A percentile compares a stretch with the other conserved stretches of the same genome.
Evolutionary conservation across 1,140 invertebrate species (phyloP).

Genomic region (Melipona quadrifasciata): DNA sequence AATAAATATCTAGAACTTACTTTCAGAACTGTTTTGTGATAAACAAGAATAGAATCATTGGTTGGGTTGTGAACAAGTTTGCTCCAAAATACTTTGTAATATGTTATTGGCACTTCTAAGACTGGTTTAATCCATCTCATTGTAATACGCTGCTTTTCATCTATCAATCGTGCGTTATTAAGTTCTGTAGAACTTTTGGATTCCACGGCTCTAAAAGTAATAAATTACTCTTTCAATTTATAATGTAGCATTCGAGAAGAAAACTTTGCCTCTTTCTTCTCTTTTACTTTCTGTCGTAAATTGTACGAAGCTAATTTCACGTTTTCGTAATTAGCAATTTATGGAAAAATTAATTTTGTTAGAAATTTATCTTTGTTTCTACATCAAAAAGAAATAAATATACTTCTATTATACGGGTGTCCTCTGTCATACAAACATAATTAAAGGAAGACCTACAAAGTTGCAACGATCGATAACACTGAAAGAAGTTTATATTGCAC

Average conservation of each 20-base stretch:
- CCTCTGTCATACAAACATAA: background rate
- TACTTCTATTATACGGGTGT: no score
- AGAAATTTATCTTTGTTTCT: background rate
- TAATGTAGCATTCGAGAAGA: background rate
- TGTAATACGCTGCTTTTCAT: conserved; percentile 82
- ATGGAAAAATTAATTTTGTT: no score
- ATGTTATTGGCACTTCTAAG: conserved; percentile 84
- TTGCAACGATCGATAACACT: background rate
- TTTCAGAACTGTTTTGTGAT: conserved; percentile 84
- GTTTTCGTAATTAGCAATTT: background rate
- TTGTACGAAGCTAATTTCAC: background rate
- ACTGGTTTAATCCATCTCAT: conserved; percentile 85
- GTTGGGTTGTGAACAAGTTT: conserved; percentile 81
- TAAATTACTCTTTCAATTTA: background rate
- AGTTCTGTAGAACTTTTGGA: conserved; percentile 85
- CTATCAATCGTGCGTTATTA: conserved; percentile 80
- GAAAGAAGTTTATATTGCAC: conserved; percentile 7
- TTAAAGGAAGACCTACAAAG: background rate
- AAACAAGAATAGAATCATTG: conserved; percentile 84
- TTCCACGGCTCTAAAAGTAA: conserved; percentile 83
- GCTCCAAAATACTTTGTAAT: conserved; percentile 85
- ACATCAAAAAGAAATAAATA: background rate
- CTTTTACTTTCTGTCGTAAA: background rate
- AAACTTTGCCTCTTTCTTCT: background rate
- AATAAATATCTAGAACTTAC: conserved; percentile 76